phyloP scores from a whole-genome alignment of 2,888 invertebrate genomes.

The Iselma pallidipennis region DNA sequence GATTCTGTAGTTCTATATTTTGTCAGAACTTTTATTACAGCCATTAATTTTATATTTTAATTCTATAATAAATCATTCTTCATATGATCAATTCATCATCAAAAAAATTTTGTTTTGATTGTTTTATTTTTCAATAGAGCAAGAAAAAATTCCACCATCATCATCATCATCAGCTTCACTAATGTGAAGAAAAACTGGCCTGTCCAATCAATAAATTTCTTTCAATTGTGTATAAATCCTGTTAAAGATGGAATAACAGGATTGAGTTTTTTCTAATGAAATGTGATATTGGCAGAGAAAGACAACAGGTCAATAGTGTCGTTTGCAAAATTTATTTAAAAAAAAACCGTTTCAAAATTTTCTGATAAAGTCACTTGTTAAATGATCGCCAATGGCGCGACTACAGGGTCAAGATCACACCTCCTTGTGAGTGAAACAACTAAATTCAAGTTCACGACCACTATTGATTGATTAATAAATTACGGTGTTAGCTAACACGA shows the following conservation, averaged over 20 bases:
- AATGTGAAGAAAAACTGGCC: background rate
- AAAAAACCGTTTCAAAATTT: no score
- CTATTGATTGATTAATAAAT: background rate
- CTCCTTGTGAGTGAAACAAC: background rate
- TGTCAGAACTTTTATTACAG: background rate
- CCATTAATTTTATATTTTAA: background rate
- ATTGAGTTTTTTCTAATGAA: no score
- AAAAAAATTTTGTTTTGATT: background rate
- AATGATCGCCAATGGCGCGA: no score
- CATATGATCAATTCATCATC: background rate
- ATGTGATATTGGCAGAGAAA: no score
- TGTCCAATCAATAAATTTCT: background rate
- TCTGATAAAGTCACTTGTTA: no score
- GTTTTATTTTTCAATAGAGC: background rate
- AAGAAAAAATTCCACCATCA: background rate
- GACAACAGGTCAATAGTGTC: background rate
- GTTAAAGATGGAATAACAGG: no score
- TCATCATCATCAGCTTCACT: no score
- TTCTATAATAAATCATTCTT: no score
- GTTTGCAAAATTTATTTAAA: background rate
- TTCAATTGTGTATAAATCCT: background rate
- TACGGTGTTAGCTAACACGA: background rate
- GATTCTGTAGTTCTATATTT: no score
- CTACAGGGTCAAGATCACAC: conserved; percentile 16
- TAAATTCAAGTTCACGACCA: background rate